Evolutionary conservation across 2,113 vertebrate genomes (phyloP).

Genomic region (Megaleporinus macrocephalus): DNA sequence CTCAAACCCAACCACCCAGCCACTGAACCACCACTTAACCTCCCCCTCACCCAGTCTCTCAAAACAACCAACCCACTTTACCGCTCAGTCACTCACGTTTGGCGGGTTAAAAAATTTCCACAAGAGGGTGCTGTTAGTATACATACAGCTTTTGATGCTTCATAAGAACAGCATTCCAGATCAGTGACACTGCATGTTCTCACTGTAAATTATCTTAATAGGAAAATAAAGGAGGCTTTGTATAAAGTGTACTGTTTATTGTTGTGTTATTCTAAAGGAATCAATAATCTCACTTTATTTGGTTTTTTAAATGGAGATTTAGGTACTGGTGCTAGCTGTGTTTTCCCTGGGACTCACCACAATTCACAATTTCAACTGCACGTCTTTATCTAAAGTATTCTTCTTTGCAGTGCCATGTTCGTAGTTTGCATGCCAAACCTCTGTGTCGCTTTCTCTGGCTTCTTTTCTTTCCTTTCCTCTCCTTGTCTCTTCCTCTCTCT

Average conservation of each 20-base stretch:
- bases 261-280: neutral
- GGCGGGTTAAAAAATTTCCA: too few species aligned
- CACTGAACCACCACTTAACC: too few species aligned
- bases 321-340: slow-evolving; percentile 27
- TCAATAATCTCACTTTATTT: neutral
- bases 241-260: slow-evolving; percentile 1
- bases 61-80: too few species aligned
- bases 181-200: too few species aligned
- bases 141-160: too few species aligned
- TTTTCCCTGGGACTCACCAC: slow-evolving; percentile 22
- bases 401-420: slow-evolving; percentile 37
- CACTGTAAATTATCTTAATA: neutral
- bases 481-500: neutral
- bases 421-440: slow-evolving; percentile 47
- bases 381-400: slow-evolving; percentile 9
- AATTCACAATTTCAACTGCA: neutral
- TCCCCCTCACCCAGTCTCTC: too few species aligned
- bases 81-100: too few species aligned
- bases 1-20: too few species aligned
- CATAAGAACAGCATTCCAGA: too few species aligned
- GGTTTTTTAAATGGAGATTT: neutral
- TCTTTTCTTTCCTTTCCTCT: slow-evolving; percentile 34
- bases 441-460: slow-evolving; percentile 10
- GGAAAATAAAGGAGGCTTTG: slow-evolving; percentile 28
- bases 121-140: too few species aligned